A percentile compares a stretch with the other conserved stretches of the same genome.
These are phyloP conservation scores for Mallotus villosus DNA, from an alignment of 2,797 vertebrate genomes.

Conservation along the genomic window DNA sequence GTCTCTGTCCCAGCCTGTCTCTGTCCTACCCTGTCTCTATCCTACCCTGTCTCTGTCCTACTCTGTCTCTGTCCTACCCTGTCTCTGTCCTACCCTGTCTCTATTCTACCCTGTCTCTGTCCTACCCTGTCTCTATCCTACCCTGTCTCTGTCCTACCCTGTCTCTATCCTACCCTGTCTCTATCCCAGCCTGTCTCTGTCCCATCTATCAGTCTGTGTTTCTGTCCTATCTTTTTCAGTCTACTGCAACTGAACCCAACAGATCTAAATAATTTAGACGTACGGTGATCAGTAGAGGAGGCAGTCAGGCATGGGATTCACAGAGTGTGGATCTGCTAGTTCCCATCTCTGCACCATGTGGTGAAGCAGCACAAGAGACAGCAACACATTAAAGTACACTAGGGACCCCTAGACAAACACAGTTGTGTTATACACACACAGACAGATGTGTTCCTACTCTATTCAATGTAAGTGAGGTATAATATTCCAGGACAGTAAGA, in stretches of 20 bases:
- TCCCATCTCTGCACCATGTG: no score
- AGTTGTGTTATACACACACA: no score
- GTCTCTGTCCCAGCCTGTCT: conserved; percentile 10
- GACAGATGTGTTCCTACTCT: no score
- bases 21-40: not conserved
- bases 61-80: conserved; percentile 19
- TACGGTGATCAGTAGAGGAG: no score
- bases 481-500: no score
- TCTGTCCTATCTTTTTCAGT: conserved; percentile 12
- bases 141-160: conserved; percentile 18
- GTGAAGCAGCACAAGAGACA: not conserved
- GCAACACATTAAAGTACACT: no score
- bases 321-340: not conserved
- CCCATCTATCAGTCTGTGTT: conserved; percentile 19
- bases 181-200: conserved; percentile 4
- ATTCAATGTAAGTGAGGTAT: no score
- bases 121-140: not conserved
- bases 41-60: conserved; percentile 2
- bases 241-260: no score
- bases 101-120: conserved; percentile 16
- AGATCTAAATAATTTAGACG: no score
- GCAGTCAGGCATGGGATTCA: no score
- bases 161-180: conserved; percentile 10
- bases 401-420: no score
- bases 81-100: not conserved